A percentile compares a stretch with the other conserved stretches of the same genome.
These are phyloP conservation scores for Brachyhypopomus gauderio DNA, from an alignment of 2,113 vertebrate species.

Conservation along the genomic window DNA sequence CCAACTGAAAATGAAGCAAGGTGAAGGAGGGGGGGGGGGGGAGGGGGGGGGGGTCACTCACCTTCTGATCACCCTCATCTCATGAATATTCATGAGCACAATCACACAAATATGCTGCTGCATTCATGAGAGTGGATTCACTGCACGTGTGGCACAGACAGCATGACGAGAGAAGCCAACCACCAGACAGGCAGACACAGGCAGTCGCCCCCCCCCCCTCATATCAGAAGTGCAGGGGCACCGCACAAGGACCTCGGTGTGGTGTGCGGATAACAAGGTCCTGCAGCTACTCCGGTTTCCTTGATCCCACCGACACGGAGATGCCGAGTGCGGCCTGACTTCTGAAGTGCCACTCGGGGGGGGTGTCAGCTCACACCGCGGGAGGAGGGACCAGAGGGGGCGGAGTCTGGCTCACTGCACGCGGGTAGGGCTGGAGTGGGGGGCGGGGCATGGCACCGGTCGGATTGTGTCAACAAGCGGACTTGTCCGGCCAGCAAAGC, in stretches of 20 bases:
- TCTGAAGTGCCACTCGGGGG: no score
- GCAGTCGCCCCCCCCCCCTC: background rate
- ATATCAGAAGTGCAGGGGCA: constrained; percentile 11
- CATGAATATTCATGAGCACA: background rate
- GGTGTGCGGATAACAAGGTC: no score
- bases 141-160: background rate
- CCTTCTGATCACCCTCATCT: background rate
- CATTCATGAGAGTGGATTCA: constrained; percentile 11
- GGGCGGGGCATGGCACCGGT: constrained; percentile 12
- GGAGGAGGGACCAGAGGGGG: background rate
- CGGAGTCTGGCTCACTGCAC: no score
- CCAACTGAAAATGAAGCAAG: background rate
- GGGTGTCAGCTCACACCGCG: background rate
- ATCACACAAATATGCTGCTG: background rate
- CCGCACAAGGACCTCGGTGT: background rate
- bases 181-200: constrained; percentile 21
- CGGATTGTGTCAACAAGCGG: constrained; percentile 32
- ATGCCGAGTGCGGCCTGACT: no score
- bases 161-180: background rate
- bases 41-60: constrained; percentile 10
- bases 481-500: constrained; percentile 23
- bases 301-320: no score
- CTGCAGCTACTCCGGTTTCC: no score
- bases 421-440: no score
- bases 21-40: background rate